Percentiles rank a stretch among this genome's conserved stretches.
These are phyloP conservation scores for Charadrius vociferus DNA, from an alignment of 2,113 vertebrate species.

Conservation along the genomic window DNA sequence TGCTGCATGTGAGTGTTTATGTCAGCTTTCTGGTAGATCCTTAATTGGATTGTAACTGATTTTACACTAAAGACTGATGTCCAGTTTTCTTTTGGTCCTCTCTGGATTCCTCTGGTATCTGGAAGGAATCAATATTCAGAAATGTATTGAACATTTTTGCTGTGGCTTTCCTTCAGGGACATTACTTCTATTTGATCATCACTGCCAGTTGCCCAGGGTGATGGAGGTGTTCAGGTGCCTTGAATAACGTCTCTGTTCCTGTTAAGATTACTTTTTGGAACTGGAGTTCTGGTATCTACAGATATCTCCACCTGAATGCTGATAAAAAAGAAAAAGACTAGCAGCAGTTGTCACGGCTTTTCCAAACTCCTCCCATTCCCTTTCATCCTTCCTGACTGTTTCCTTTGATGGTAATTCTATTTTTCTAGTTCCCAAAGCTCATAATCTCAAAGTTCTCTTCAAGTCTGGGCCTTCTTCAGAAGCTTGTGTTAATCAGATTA, in stretches of 20 bases:
- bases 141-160: background rate
- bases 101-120: conserved; percentile 30
- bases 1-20: background rate
- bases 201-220: background rate
- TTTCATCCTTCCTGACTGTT: conserved; percentile 63
- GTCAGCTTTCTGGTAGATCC: conserved; percentile 2
- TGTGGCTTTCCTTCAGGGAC: background rate
- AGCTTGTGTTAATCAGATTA: conserved; percentile 48
- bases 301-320: background rate
- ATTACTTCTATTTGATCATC: conserved; percentile 4
- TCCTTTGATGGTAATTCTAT: conserved; percentile 68
- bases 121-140: conserved; percentile 43
- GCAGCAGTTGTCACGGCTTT: conserved; percentile 22
- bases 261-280: background rate
- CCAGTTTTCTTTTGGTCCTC: background rate
- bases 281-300: background rate
- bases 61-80: conserved; percentile 43
- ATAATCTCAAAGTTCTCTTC: conserved; percentile 55
- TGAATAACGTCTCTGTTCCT: background rate
- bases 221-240: background rate
- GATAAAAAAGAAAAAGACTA: background rate
- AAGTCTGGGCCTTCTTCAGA: conserved; percentile 53
- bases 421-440: conserved; percentile 58
- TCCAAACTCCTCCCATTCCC: background rate
- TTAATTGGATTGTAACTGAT: conserved; percentile 53